Evolutionary conservation across 2,113 vertebrate genomes (phyloP).

Genomic region (Himantopus leucocephalus): DNA sequence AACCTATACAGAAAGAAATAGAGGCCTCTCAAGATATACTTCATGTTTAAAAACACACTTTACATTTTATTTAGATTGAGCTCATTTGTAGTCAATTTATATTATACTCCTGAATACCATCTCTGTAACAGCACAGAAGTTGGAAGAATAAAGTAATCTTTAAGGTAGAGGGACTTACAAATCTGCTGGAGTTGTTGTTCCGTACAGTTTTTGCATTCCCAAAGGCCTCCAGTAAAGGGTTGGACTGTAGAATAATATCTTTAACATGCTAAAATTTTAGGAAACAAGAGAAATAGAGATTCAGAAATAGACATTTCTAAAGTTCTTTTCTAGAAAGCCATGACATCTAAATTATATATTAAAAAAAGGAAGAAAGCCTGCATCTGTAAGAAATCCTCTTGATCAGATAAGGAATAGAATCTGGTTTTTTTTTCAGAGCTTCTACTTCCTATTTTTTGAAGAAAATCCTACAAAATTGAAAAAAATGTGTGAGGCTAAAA

Average conservation of each 20-base stretch:
- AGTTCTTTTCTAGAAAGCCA: background rate
- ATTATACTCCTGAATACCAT: background rate
- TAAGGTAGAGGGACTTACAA: constrained; percentile 78
- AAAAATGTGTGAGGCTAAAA: background rate
- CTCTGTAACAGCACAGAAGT: background rate
- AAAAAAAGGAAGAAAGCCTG: background rate
- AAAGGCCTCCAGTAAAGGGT: constrained; percentile 94
- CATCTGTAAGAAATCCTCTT: background rate
- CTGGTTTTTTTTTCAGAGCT: background rate
- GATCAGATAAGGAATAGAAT: background rate
- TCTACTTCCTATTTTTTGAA: background rate
- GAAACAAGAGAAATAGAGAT: background rate
- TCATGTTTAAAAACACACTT: background rate
- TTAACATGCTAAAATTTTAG: constrained; percentile 87
- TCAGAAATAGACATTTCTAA: background rate
- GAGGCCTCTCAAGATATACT: background rate
- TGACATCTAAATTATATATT: background rate
- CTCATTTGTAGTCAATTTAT: background rate
- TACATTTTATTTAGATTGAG: background rate
- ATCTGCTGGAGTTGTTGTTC: constrained; percentile 99
- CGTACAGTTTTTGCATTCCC: constrained; percentile 96
- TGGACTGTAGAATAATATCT: constrained; percentile 97
- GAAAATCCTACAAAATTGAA: background rate
- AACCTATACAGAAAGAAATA: background rate
- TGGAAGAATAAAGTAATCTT: background rate